Conservation (phyloP, 2,113 vertebrate species). For the Colius striatus region DNA sequence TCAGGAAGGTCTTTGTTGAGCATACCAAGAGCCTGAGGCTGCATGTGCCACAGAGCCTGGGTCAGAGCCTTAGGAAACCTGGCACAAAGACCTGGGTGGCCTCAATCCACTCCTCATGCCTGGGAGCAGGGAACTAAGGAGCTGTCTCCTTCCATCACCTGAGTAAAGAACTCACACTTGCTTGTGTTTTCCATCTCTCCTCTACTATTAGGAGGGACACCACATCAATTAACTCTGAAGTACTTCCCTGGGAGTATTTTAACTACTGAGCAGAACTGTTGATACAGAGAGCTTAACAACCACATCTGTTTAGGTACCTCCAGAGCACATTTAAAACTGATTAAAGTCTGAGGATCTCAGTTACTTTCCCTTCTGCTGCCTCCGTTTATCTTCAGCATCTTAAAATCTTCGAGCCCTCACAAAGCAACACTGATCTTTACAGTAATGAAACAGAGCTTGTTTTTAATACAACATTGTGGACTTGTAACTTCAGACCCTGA, state of each 20-base stretch:
- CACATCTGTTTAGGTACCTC: neutral
- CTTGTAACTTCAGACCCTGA: neutral
- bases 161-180: neutral
- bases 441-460: neutral
- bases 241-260: neutral
- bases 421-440: neutral
- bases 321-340: neutral
- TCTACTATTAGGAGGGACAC: neutral
- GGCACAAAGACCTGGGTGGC: neutral
- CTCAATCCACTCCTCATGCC: too few species aligned
- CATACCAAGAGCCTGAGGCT: neutral
- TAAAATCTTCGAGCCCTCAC: neutral
- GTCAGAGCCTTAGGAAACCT: neutral
- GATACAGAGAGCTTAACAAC: neutral
- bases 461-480: accelerated
- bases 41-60: accelerated
- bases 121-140: neutral
- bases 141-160: neutral
- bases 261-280: neutral
- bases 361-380: neutral
- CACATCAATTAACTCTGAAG: neutral
- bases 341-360: neutral
- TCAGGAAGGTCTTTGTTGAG: neutral
- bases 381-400: neutral
- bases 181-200: neutral